Evolutionary conservation across 2,888 invertebrate genomes (phyloP), one percentile per base, ranked within the genome.

Genomic region (Imbricaverruca yamaguchii): DNA sequence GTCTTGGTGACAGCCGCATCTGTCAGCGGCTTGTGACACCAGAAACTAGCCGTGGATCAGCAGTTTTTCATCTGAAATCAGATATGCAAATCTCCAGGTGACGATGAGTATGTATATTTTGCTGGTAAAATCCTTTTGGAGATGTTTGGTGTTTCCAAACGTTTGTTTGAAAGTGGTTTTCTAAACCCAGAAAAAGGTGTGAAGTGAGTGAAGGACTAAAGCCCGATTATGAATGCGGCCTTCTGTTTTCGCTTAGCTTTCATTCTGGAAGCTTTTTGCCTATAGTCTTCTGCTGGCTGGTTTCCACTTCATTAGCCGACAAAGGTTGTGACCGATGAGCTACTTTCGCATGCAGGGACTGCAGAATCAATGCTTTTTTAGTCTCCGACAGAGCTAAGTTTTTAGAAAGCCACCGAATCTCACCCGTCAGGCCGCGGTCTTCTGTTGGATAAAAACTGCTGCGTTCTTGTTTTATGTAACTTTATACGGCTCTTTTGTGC

Each of bases 301-400:
- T 69, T 69, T 69, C 39, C 69, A 69, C 39, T 69, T 69, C 69
- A 69, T 69, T 69, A 69, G 69, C 69, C 69, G 7, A 69, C 69
- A 69, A 69, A 4, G 15, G 69, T 39, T 39, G 39, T 39, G 69
- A 69, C 25, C 69, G 69, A 39, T 69, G 69, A 69, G 69, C 69
- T 69, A 69, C 69, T 69, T 69, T 69, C 13, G 15, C 15, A 69
- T 69, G 69, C 69, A 39, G 25, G 6, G 39, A 15, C 39, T 25
- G 39, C 69, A 69, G 39, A 69, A 69, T 13, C 39, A 6, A 9
- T 12, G 15, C 15, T 13, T 69, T 69, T 69, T 69, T 69, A 13
- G 69, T 4, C 15, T 8, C 4, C 4, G 25, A 69, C 15, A 10
- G 23, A 65, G 12, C 23, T n/a, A n/a, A 65, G 65, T 23, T 65